Conservation (phyloP, 2,888 invertebrate genomes). For the Eilema sororculum region DNA sequence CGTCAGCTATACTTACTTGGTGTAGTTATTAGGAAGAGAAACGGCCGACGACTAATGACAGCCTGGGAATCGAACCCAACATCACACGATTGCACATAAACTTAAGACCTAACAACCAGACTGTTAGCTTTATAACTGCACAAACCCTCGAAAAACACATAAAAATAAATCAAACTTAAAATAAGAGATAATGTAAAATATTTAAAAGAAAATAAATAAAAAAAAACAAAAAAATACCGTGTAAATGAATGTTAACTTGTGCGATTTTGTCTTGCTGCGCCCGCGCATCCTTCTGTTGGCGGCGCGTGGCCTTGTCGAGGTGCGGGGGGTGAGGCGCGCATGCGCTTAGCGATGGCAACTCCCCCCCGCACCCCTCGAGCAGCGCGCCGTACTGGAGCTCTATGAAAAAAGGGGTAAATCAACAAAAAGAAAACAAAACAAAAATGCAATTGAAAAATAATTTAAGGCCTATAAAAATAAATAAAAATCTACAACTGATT, state of each 20-base stretch:
- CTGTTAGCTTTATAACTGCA: background rate
- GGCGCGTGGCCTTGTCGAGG: conserved; percentile 88
- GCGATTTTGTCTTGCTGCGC: conserved; percentile 92
- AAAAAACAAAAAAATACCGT: conserved; percentile 89
- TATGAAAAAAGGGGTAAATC: conserved; percentile 61
- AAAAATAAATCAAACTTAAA: conserved; percentile 30
- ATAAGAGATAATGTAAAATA: conserved; percentile 20
- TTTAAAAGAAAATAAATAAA: conserved; percentile 38
- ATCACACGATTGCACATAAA: no score
- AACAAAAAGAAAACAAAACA: conserved; percentile 44
- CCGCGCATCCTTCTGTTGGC: conserved; percentile 88
- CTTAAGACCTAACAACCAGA: no score
- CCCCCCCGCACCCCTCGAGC: conserved; percentile 86
- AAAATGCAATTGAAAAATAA: conserved; percentile 46
- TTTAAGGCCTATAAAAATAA: background rate
- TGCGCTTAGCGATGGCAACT: conserved; percentile 81
- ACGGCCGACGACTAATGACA: background rate
- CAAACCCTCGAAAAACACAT: conserved; percentile 11
- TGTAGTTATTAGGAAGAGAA: no score
- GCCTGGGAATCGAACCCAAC: background rate
- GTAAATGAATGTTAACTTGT: conserved; percentile 93
- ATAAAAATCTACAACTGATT: no score
- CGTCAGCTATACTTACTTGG: no score
- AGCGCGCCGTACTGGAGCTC: conserved; percentile 87
- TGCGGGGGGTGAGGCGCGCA: conserved; percentile 83